A percentile compares a stretch with the other conserved stretches of the same genome.
phyloP scores from a whole-genome alignment of 2,113 vertebrate species.

The Elephantulus edwardii region DNA sequence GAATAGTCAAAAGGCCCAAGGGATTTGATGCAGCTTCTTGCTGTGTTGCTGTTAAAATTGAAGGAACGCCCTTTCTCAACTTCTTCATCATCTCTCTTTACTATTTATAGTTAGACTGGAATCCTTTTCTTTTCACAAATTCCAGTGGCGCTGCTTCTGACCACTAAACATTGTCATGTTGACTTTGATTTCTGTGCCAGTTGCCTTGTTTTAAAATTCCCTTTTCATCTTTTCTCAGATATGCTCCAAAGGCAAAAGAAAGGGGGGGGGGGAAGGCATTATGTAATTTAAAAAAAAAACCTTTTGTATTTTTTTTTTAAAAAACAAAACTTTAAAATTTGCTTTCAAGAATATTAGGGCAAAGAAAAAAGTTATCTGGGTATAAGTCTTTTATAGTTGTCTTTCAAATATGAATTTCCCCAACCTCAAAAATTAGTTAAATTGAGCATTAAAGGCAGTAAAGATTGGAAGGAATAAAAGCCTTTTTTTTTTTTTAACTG shows the following conservation, averaged over 20 bases:
- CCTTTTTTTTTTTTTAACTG: slow-evolving; percentile 18
- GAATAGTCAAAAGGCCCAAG: neutral
- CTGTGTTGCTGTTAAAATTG: neutral
- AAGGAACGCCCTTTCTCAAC: neutral
- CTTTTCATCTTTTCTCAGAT: slow-evolving; percentile 64
- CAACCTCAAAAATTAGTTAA: slow-evolving; percentile 36
- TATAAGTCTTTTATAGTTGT: slow-evolving; percentile 6
- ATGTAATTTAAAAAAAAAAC: slow-evolving; percentile 45
- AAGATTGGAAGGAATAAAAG: neutral
- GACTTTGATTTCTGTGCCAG: slow-evolving; percentile 61
- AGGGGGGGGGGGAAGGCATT: no score
- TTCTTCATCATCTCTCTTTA: neutral
- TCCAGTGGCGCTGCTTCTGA: slow-evolving; percentile 34
- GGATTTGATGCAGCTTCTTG: neutral
- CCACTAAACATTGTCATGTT: slow-evolving; percentile 8
- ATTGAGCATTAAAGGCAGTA: neutral
- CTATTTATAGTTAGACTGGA: neutral
- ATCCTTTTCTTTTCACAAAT: neutral
- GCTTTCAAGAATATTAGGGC: slow-evolving; percentile 37
- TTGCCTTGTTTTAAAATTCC: slow-evolving; percentile 40
- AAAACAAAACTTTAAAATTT: slow-evolving; percentile 31
- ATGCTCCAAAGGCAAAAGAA: slow-evolving; percentile 50
- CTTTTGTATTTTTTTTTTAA: slow-evolving; percentile 35
- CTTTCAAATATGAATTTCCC: neutral
- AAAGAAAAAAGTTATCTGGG: slow-evolving; percentile 33